phyloP scores from a whole-genome alignment of 2,797 vertebrate genomes.

The Furcifer pardalis region DNA sequence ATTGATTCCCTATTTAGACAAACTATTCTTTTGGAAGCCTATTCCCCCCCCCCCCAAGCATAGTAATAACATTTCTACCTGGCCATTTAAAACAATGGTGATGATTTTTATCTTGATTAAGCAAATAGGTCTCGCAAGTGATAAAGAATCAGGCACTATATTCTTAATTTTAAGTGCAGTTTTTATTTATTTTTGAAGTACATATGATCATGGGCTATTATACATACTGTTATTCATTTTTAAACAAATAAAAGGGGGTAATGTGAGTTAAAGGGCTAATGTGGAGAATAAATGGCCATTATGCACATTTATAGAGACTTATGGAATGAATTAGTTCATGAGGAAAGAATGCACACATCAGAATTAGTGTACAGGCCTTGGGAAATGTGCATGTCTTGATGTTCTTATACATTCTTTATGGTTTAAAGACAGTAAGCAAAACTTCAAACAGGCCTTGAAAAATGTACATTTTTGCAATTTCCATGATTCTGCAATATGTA shows the following conservation, averaged over 20 bases:
- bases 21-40: neutral
- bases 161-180: neutral
- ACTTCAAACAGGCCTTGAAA: neutral
- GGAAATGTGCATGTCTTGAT: neutral
- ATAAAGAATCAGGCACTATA: neutral
- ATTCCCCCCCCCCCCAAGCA: too few relatives aligned
- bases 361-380: neutral
- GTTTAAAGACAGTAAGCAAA: neutral
- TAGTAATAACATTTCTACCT: neutral
- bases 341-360: neutral
- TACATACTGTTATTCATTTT: neutral
- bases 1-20: conserved; percentile 17
- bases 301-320: neutral
- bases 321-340: neutral
- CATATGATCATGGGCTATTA: too few relatives aligned
- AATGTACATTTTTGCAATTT: neutral
- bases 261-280: neutral
- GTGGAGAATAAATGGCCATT: neutral
- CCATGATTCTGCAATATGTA: neutral
- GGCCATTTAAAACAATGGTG: neutral
- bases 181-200: neutral
- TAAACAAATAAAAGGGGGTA: neutral
- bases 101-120: too few relatives aligned
- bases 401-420: neutral
- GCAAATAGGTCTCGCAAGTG: neutral